phyloP scores from a whole-genome alignment of 2,113 vertebrate genomes.

The Passer montanus region DNA sequence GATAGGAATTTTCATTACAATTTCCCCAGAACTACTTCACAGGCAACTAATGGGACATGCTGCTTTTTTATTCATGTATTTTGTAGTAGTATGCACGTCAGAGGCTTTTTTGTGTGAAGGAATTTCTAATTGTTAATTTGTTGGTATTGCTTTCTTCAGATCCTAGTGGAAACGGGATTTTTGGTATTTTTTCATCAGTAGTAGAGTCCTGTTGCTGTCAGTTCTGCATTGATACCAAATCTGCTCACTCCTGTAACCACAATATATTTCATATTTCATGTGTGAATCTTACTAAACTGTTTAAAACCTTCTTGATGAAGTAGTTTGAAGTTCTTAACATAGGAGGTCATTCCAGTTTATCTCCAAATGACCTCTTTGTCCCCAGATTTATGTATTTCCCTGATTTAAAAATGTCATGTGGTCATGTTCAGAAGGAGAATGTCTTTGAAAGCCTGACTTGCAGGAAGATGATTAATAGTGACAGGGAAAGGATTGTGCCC shows the following conservation, averaged over 20 bases:
- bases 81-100: background rate
- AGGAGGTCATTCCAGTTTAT: slow-evolving; percentile 22
- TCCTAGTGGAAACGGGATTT: background rate
- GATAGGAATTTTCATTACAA: background rate
- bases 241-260: background rate
- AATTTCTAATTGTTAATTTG: background rate
- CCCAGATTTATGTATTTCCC: slow-evolving; percentile 52
- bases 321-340: slow-evolving; percentile 35
- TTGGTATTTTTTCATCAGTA: background rate
- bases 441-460: slow-evolving; percentile 58
- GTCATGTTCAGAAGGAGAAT: slow-evolving; percentile 50
- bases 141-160: background rate
- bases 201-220: background rate
- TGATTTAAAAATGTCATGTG: slow-evolving; percentile 56
- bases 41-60: background rate
- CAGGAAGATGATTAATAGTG: slow-evolving; percentile 54
- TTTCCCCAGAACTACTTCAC: background rate
- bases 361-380: slow-evolving; percentile 33
- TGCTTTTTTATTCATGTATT: background rate
- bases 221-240: background rate
- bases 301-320: background rate
- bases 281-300: background rate
- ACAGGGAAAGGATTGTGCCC: slow-evolving; percentile 65
- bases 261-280: background rate
- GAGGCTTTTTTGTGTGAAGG: background rate